These are phyloP conservation scores for Atractosteus spatula DNA, from an alignment of 2,113 vertebrate species.

Conservation along the genomic window DNA sequence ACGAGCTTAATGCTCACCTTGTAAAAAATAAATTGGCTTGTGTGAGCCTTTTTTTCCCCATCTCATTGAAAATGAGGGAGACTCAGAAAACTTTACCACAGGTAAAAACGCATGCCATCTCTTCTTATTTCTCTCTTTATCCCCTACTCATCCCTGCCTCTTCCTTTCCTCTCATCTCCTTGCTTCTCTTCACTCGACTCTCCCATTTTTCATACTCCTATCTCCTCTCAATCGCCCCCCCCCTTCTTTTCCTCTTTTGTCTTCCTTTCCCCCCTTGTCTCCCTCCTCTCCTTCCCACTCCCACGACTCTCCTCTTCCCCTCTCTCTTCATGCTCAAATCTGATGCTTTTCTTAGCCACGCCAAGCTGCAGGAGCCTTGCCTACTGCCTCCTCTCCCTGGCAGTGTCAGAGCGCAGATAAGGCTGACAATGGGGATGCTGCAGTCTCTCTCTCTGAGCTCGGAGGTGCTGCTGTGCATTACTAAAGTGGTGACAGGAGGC, in stretches of 20 bases:
- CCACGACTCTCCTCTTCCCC: background rate
- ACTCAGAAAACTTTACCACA: no score
- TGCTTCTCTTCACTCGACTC: background rate
- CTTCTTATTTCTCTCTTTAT: background rate
- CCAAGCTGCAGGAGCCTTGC: background rate
- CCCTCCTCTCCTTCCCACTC: background rate
- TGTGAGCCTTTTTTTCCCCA: no score
- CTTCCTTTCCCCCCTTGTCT: background rate
- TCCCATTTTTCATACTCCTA: background rate
- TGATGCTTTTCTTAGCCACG: background rate
- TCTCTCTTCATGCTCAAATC: background rate
- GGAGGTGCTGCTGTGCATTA: background rate
- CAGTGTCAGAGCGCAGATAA: background rate
- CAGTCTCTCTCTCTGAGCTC: background rate
- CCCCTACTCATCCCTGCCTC: background rate
- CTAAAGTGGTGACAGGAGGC: conserved; percentile 1
- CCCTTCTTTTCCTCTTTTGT: background rate
- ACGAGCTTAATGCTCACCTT: no score
- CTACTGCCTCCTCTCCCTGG: background rate
- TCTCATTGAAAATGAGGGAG: no score
- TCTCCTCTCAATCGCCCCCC: background rate
- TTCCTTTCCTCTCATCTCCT: background rate
- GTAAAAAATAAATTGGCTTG: no score
- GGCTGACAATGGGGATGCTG: background rate
- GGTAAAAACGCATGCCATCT: background rate